A percentile compares a stretch with the other conserved stretches of the same genome.
These are phyloP conservation scores for Holothuria scabra DNA, from an alignment of 53 echinoderm and acorn worm genomes.

Conservation along the genomic window DNA sequence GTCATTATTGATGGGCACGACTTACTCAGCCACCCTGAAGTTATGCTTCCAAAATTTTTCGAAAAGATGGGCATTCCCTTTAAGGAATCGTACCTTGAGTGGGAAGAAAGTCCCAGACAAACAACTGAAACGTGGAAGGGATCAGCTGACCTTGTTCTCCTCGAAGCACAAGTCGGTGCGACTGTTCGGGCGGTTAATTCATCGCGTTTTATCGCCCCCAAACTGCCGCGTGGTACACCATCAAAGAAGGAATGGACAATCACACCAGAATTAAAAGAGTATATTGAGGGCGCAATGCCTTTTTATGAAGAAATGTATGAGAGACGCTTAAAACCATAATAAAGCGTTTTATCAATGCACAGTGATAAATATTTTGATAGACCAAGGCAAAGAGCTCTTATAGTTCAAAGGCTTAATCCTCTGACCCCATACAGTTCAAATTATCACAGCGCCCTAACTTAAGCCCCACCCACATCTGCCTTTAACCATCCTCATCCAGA, in stretches of 20 bases:
- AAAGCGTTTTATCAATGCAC: too few relatives aligned
- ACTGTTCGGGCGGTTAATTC: background rate
- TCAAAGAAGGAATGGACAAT: slow-evolving; percentile 14
- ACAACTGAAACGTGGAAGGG: slow-evolving; percentile 2
- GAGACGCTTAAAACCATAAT: background rate
- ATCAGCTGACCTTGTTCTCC: background rate
- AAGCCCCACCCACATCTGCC: too few relatives aligned
- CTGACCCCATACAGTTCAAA: too few relatives aligned
- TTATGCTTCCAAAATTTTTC: slow-evolving; percentile 1
- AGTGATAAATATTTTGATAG: too few relatives aligned
- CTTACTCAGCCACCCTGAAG: background rate
- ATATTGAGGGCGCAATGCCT: slow-evolving; percentile 6
- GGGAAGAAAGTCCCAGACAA: background rate
- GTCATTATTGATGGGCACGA: slow-evolving; percentile 6
- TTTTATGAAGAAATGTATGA: slow-evolving; percentile 32
- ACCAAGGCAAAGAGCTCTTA: too few relatives aligned
- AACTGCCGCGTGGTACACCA: background rate
- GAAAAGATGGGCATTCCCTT: slow-evolving; percentile 12
- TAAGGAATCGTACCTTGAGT: slow-evolving; percentile 5
- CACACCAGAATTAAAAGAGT: slow-evolving; percentile 15
- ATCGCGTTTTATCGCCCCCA: background rate
- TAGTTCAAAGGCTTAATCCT: too few relatives aligned
- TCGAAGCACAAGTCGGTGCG: slow-evolving; percentile 5
- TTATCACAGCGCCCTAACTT: too few relatives aligned
- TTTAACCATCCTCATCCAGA: too few relatives aligned